A percentile compares a stretch with the other conserved stretches of the same genome.
Conservation (phyloP, 1,140 invertebrate species). For the Philotrypesis tridentata region DNA sequence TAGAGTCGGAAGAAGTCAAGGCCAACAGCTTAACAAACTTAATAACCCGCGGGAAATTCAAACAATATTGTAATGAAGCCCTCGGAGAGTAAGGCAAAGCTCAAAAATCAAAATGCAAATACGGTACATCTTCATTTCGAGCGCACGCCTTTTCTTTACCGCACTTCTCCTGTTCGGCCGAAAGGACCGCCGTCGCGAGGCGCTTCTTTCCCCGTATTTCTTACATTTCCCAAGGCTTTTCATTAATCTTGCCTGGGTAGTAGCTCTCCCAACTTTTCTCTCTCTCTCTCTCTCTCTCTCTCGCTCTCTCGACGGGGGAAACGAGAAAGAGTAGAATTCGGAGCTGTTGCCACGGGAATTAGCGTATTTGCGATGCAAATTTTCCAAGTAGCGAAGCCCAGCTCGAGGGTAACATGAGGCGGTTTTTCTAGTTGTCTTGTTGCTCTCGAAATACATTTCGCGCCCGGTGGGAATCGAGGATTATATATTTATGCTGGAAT, state of each 20-base stretch:
- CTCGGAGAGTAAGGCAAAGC: not conserved
- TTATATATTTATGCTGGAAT: not conserved
- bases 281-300: not conserved
- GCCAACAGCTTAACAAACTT: not conserved
- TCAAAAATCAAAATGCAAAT: conserved; percentile 25
- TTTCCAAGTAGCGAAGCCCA: conserved; percentile 11
- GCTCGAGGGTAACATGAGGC: not conserved
- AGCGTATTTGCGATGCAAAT: conserved; percentile 65
- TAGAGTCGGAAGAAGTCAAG: not conserved
- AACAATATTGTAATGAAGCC: not conserved
- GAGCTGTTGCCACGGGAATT: conserved; percentile 49
- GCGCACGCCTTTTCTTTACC: not conserved
- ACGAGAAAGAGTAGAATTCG: conserved; percentile 22
- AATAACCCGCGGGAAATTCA: not conserved
- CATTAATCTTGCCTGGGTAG: conserved; percentile 58
- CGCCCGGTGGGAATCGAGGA: not conserved
- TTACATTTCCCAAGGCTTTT: conserved; percentile 56
- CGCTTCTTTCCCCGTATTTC: conserved; percentile 49
- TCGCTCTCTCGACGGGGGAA: no score
- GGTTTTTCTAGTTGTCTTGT: conserved; percentile 3
- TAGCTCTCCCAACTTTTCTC: not conserved
- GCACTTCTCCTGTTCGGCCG: conserved; percentile 3
- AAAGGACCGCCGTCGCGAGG: not conserved
- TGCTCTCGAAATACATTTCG: not conserved
- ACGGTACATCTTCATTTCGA: conserved; percentile 24